Base-by-base conservation (phyloP, 2,888 invertebrate genomes). In the Calameuta pallipes region DNA sequence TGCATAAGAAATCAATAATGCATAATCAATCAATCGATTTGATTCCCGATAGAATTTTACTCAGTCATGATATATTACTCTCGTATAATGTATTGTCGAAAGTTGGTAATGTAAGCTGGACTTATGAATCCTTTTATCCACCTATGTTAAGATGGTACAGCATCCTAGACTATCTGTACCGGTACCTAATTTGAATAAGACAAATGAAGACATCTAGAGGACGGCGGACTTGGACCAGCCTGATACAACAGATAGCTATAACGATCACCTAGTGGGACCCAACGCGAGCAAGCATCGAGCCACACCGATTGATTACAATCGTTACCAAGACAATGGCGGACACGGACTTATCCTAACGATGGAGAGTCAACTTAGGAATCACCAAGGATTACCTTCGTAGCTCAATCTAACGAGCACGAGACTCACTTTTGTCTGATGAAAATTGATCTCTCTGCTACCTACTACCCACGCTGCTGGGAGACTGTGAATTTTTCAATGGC, bases 311-410 rank as follows among this genome's bases (percentile, higher is more conserved):
- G 71, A 71, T 71, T 71, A 86, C 85, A 83, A 89, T 90, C 90
- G 86, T 88, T 88, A 88, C 79, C 82, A 80, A 87, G 86, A 90
- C 90, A 90, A 90, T 89, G 83, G 85, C 71, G 76, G 81, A 86
- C 86, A 85, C 78, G 83, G 81, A 81, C 86, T 87, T 85, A 84
- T 79, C 80, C 81, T 86, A 87, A 88, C 87, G 85, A 88, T 81
- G 83, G 75, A 80, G 77, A 80, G 80, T 80, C 81, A 79, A 82
- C 83, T 85, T 85, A 79, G 79, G 83, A 85, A 78, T 78, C 73
- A 83, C 81, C 83, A 76, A 74, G 84, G 85, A 88, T 87, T 86
- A 86, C 83, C 76, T 78, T 70, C 76, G 76, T 78, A 78, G 75
- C 69, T 73, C 56, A 34, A 69, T 69, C 76, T 77, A 75, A 73